Evolutionary conservation across 1,140 invertebrate species (phyloP).

Genomic region (Helicoverpa zea): DNA sequence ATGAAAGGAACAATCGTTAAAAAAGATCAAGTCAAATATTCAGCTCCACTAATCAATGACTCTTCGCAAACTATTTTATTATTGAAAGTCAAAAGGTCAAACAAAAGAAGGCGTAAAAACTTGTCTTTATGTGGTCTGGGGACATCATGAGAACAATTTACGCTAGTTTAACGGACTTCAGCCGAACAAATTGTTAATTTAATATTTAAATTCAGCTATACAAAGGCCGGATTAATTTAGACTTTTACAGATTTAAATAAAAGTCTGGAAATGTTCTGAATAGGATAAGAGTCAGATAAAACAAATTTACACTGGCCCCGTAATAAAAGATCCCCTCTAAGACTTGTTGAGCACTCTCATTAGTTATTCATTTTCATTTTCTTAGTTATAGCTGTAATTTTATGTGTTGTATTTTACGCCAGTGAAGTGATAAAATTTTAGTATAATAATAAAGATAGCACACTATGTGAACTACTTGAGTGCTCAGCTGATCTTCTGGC

Average conservation of each 20-base stretch:
- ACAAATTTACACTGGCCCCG: constrained; percentile 52
- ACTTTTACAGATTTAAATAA: constrained; percentile 53
- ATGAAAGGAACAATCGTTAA: background rate
- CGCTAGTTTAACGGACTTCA: constrained; percentile 33
- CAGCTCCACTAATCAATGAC: background rate
- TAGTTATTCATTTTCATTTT: constrained; percentile 81
- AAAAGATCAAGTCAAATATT: background rate
- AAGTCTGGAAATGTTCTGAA: constrained; percentile 50
- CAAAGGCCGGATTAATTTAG: constrained; percentile 25
- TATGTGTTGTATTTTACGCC: constrained; percentile 61
- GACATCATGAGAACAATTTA: constrained; percentile 35
- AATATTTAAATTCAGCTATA: constrained; percentile 54
- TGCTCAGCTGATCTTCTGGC: constrained; percentile 39
- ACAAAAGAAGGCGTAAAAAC: constrained; percentile 34
- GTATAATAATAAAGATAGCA: constrained; percentile 53
- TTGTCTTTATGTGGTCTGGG: constrained; percentile 25
- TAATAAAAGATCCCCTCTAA: constrained; percentile 70
- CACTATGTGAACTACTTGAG: constrained; percentile 37
- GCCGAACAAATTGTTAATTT: constrained; percentile 50
- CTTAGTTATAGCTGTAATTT: constrained; percentile 68
- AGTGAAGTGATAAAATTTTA: constrained; percentile 65
- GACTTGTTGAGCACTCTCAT: constrained; percentile 74
- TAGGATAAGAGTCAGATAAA: constrained; percentile 58
- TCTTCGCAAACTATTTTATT: constrained; percentile 35
- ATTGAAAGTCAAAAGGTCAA: constrained; percentile 40